These are phyloP conservation scores for Hermatobates lingyangjiaoensis DNA, from an alignment of 1,140 invertebrate genomes.

Conservation along the genomic window DNA sequence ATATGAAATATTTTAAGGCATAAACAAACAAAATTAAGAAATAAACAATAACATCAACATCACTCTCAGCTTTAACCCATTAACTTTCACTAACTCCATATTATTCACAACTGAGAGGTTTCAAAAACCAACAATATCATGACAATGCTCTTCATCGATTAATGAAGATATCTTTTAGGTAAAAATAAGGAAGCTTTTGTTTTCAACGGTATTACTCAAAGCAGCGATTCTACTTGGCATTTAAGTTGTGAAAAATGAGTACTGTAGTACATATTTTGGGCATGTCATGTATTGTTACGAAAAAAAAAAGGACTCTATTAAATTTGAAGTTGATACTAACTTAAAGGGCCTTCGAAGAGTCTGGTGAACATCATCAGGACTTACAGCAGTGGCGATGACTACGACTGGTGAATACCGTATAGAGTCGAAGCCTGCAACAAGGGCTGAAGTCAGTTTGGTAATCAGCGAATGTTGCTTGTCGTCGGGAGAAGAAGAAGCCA, in stretches of 20 bases:
- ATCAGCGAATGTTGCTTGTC: constrained; percentile 57
- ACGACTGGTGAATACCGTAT: constrained; percentile 30
- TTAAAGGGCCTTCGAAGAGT: constrained; percentile 49
- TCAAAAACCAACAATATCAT: too few relatives aligned
- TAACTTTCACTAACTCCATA: too few relatives aligned
- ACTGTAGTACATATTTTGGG: neutral
- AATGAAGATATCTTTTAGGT: neutral
- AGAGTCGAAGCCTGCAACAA: constrained; percentile 42
- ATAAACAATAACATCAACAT: too few relatives aligned
- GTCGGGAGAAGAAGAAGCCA: constrained; percentile 43
- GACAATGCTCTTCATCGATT: neutral
- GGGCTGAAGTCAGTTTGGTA: constrained; percentile 44
- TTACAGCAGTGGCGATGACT: constrained; percentile 51
- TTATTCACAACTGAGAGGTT: too few relatives aligned
- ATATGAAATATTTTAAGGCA: too few relatives aligned
- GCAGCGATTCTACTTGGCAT: neutral
- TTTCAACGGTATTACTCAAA: neutral
- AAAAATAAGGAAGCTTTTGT: neutral
- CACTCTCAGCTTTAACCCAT: too few relatives aligned
- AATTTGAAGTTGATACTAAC: constrained; percentile 37
- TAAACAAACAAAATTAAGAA: too few relatives aligned
- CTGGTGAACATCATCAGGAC: constrained; percentile 46
- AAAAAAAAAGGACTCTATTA: neutral
- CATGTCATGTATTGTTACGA: neutral
- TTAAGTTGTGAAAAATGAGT: neutral